Evolutionary conservation across 2,888 invertebrate genomes (phyloP).

Genomic region (Uloborus plumipes): DNA sequence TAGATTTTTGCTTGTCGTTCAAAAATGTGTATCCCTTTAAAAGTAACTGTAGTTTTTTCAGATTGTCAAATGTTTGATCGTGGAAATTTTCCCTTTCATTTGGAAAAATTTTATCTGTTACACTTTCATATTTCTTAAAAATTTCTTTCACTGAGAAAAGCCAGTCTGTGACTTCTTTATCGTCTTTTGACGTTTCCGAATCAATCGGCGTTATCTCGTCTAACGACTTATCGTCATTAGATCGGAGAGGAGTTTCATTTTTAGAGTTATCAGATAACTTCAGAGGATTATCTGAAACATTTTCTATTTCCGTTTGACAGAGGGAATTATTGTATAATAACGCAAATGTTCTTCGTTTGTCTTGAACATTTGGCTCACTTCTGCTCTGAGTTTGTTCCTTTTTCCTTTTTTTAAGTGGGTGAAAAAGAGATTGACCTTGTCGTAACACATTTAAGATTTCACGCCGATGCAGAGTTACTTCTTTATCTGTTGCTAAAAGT

Average conservation of each 20-base stretch:
- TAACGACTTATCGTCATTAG: too few species aligned
- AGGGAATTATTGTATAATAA: background rate
- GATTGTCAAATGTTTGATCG: background rate
- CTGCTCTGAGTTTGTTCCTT: background rate
- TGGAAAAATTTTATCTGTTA: background rate
- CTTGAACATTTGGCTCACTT: background rate
- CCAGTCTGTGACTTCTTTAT: too few species aligned
- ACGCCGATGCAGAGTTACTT: background rate
- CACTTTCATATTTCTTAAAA: conserved; percentile 19
- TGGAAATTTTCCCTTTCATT: background rate
- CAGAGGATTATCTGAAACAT: too few species aligned
- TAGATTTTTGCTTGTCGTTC: conserved; percentile 10
- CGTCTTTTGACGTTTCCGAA: too few species aligned
- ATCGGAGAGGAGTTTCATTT: too few species aligned
- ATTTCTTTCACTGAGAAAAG: background rate
- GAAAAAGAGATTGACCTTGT: background rate
- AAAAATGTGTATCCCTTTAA: conserved; percentile 21
- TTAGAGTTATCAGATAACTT: too few species aligned
- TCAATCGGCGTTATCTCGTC: too few species aligned
- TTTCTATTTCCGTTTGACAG: too few species aligned
- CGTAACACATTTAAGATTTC: background rate
- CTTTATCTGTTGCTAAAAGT: conserved; percentile 6
- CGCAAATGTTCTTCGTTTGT: background rate
- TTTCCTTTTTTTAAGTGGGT: background rate
- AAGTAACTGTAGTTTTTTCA: conserved; percentile 11